Evolutionary conservation across 2,113 vertebrate genomes (phyloP).

Genomic region (Eonycteris spelaea): DNA sequence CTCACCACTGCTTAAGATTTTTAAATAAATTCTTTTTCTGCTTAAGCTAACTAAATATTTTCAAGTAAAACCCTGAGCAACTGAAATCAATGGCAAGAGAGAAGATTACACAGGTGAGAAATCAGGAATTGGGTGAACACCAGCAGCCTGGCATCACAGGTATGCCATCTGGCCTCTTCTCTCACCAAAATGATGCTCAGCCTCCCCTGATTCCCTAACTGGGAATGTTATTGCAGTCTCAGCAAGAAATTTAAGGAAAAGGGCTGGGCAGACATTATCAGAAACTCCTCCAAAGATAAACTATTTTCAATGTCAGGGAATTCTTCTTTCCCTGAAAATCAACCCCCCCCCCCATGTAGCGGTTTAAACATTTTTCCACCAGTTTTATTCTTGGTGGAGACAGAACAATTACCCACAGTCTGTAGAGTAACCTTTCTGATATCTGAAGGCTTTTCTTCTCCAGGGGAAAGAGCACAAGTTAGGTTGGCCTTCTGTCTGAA

Average conservation of each 20-base stretch:
- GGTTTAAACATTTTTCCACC: conserved; percentile 58
- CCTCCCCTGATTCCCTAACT: not conserved
- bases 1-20: not conserved
- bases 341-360: not conserved
- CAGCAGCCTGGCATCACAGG: not conserved
- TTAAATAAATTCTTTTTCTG: not conserved
- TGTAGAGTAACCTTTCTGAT: conserved; percentile 46
- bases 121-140: not conserved
- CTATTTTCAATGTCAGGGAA: conserved; percentile 45
- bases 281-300: conserved; percentile 19
- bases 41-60: not conserved
- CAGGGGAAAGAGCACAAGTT: conserved; percentile 43
- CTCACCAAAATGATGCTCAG: not conserved
- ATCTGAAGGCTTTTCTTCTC: conserved; percentile 51
- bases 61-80: conserved; percentile 4
- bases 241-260: not conserved
- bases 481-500: conserved; percentile 59
- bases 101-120: not conserved
- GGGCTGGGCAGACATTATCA: not conserved
- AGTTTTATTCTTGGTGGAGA: conserved; percentile 52
- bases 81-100: not conserved
- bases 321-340: conserved; percentile 46
- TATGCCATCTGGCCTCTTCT: not conserved
- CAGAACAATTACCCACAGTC: conserved; percentile 58
- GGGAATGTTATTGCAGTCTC: not conserved